phyloP scores from a whole-genome alignment of 2,888 invertebrate species.

The Drosophila borealis region DNA sequence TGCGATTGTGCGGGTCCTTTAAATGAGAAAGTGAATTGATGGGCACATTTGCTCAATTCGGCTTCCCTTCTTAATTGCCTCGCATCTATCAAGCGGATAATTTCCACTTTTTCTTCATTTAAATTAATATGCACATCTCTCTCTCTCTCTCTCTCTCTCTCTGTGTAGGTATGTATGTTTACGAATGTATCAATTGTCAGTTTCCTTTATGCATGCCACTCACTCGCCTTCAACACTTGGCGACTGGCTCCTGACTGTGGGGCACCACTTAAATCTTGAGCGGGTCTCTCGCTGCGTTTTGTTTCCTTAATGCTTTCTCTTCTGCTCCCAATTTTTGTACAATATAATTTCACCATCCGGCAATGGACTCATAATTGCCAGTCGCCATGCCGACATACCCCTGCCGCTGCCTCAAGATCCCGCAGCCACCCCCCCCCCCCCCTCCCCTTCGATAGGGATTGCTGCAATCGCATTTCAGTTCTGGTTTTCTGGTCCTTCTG shows the following conservation, averaged over 20 bases:
- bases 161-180: constrained; percentile 4
- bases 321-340: constrained; percentile 68
- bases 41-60: constrained; percentile 14
- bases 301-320: constrained; percentile 72
- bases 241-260: constrained; percentile 51
- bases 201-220: constrained; percentile 62
- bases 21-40: constrained; percentile 33
- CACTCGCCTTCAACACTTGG: constrained; percentile 48
- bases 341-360: constrained; percentile 71
- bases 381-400: constrained; percentile 11
- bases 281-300: constrained; percentile 14
- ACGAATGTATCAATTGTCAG: constrained; percentile 54
- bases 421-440: neutral
- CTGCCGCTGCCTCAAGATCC: neutral
- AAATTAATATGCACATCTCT: constrained; percentile 10
- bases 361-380: constrained; percentile 55
- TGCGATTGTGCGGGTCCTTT: constrained; percentile 27
- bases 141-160: neutral
- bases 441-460: constrained; percentile 17
- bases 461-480: constrained; percentile 29
- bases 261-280: constrained; percentile 46
- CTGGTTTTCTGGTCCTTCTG: constrained; percentile 50
- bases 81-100: constrained; percentile 47
- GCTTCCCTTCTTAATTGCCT: constrained; percentile 31
- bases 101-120: constrained; percentile 25